These are phyloP conservation scores for Puntigrus tetrazona DNA, from an alignment of 2,113 vertebrate genomes.

Conservation along the genomic window DNA sequence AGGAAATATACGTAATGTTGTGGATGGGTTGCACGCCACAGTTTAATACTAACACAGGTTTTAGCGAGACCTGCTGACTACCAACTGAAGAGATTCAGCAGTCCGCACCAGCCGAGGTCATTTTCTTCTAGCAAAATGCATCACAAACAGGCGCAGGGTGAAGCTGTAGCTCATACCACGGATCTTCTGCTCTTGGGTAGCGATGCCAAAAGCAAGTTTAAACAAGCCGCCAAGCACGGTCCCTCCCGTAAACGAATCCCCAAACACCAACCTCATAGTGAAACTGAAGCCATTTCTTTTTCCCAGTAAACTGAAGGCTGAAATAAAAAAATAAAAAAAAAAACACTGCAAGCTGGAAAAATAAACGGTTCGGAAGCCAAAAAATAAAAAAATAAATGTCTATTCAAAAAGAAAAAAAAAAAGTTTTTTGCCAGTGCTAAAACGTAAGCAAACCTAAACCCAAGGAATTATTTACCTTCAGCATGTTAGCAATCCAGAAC, in stretches of 20 bases:
- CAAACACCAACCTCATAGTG: slow-evolving; percentile 13
- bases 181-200: not conserved
- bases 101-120: not conserved
- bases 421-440: not conserved
- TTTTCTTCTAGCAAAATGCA: not conserved
- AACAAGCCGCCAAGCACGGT: not conserved
- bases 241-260: not conserved
- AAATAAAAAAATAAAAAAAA: too few relatives aligned
- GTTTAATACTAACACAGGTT: not conserved
- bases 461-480: not conserved
- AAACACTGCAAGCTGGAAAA: not conserved
- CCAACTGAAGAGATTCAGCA: not conserved
- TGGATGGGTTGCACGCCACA: not conserved
- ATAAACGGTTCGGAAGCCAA: not conserved
- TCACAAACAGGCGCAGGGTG: not conserved
- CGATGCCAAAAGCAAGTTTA: slow-evolving; percentile 10
- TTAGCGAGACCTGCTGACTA: not conserved
- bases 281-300: slow-evolving; percentile 1
- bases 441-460: not conserved
- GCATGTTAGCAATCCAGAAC: not conserved
- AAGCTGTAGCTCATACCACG: not conserved
- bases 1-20: not conserved
- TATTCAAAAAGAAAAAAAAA: not conserved
- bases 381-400: not conserved
- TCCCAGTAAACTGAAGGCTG: not conserved